Conservation (phyloP, 2,888 invertebrate species). For the Chorisops tibialis region DNA sequence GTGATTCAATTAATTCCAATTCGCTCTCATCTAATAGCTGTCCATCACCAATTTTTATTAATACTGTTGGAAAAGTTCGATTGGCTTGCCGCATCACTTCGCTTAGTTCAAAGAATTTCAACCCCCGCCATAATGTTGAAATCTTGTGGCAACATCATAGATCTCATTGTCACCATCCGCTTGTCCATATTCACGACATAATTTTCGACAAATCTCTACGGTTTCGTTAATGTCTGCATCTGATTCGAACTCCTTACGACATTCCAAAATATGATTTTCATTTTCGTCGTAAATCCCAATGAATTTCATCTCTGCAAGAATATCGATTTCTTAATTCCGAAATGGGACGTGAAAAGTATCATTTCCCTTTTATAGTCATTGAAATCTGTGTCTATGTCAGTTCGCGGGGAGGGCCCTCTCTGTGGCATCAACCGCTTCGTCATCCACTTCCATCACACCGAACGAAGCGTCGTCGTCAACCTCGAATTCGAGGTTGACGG, state of each 20-base stretch:
- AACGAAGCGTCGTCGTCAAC: too few species aligned
- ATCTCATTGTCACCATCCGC: constrained; percentile 30
- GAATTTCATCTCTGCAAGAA: constrained; percentile 33
- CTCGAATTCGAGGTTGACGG: too few species aligned
- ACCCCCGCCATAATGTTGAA: too few species aligned
- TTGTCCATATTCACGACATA: constrained; percentile 35
- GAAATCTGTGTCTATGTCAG: constrained; percentile 42
- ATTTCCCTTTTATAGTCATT: constrained; percentile 41
- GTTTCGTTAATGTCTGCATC: constrained; percentile 41
- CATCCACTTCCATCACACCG: too few species aligned
- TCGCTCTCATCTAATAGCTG: too few species aligned
- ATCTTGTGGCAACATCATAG: constrained; percentile 28
- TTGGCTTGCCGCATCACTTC: too few species aligned
- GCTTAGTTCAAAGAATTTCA: too few species aligned
- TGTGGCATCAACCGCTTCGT: too few species aligned
- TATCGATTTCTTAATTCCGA: constrained; percentile 32
- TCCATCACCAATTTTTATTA: too few species aligned
- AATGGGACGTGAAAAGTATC: constrained; percentile 42
- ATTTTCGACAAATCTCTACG: constrained; percentile 36
- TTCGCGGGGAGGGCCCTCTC: too few species aligned
- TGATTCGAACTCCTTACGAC: constrained; percentile 34
- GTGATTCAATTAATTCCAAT: too few species aligned
- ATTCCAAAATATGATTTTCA: constrained; percentile 31
- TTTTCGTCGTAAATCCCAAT: constrained; percentile 32
- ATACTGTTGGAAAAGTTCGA: too few species aligned